Evolutionary conservation across 2,797 vertebrate genomes (phyloP), one percentile per base, ranked within the genome.

Genomic region (Anas bernieri): DNA sequence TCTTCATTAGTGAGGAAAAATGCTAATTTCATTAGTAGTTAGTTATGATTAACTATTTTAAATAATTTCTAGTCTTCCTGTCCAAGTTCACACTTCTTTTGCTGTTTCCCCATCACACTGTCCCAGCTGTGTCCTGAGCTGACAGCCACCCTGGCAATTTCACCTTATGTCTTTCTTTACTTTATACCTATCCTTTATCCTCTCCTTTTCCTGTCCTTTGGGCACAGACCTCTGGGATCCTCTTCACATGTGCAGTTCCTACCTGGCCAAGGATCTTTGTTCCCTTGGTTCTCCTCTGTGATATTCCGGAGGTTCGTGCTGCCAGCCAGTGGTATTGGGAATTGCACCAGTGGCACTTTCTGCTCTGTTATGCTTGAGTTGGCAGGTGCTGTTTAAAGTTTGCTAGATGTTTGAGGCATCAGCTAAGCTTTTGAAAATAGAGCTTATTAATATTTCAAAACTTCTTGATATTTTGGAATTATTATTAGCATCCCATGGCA

Each of bases 371-470:
- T 35, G 16, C 35, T 77, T 77, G 37, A 68, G 39, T 37, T 92
- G 74, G 35, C 43, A 74, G 35, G 48, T 64, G 46, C 2, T 56
- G 30, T 56, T 79, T 85, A 48, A 13, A 75, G 26, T 56, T n/a
- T 92, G 37, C 59, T 78, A 37, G 30, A 91, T 73, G 73, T 80
- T 8, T 68, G 45, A 93, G 28, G 31, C 28, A 84, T 46, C 25
- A 82, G 61, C 45, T 75, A 68, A 70, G 58, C 64, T 79, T 80
- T 83, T 35, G 43, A 55, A 94, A 85, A 50, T 46, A 46, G 68
- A 74, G 7, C 33, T 72, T 87, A 68, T 81, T 77, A 94, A 86
- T 75, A 62, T 62, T 92, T 93, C 41, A 83, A 75, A 86, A 64
- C 17, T 72, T 45, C 25, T 77, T 77, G 28, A 74, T 68, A 39